These are phyloP conservation scores for Subacronicta megacephala DNA, from an alignment of 2,888 invertebrate species.

Conservation along the genomic window DNA sequence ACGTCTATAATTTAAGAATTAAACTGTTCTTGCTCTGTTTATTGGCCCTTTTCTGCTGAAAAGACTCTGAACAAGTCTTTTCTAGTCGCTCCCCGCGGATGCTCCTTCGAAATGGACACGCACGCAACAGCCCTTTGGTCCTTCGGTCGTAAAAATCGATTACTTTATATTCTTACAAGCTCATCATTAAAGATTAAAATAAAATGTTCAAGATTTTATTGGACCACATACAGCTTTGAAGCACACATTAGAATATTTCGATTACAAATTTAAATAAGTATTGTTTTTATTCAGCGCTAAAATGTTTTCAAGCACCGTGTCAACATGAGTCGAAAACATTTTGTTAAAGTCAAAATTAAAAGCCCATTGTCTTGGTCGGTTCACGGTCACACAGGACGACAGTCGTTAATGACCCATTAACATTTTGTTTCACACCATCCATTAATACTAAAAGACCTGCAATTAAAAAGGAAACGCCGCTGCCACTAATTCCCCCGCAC, in stretches of 20 bases:
- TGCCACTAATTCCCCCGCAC: slow-evolving; percentile 66
- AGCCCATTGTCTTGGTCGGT: slow-evolving; percentile 59
- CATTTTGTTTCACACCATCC: slow-evolving; percentile 79
- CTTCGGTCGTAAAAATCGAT: slow-evolving; percentile 76
- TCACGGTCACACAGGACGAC: slow-evolving; percentile 71
- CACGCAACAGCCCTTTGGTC: slow-evolving; percentile 57
- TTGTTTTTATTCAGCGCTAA: slow-evolving; percentile 18
- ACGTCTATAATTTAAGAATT: slow-evolving; percentile 81
- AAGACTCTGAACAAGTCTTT: too few relatives aligned
- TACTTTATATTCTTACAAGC: slow-evolving; percentile 72
- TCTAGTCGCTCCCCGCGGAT: slow-evolving; percentile 64
- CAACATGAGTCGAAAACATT: slow-evolving; percentile 34
- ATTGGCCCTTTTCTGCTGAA: slow-evolving; percentile 60
- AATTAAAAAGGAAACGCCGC: slow-evolving; percentile 71
- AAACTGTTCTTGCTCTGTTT: slow-evolving; percentile 72
- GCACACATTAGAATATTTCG: slow-evolving; percentile 24
- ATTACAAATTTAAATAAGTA: slow-evolving; percentile 26
- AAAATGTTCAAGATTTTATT: slow-evolving; percentile 59
- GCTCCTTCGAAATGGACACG: slow-evolving; percentile 52
- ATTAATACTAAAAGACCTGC: slow-evolving; percentile 72
- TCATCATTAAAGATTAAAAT: slow-evolving; percentile 65
- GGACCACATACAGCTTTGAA: slow-evolving; percentile 54
- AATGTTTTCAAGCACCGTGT: slow-evolving; percentile 22
- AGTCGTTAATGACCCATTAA: slow-evolving; percentile 78
- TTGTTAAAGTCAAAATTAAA: slow-evolving; percentile 50